Percentiles rank a stretch among this genome's conserved stretches.
phyloP scores from a whole-genome alignment of 2,113 vertebrate genomes.

The Lepidiolamprologus cunningtoni region DNA sequence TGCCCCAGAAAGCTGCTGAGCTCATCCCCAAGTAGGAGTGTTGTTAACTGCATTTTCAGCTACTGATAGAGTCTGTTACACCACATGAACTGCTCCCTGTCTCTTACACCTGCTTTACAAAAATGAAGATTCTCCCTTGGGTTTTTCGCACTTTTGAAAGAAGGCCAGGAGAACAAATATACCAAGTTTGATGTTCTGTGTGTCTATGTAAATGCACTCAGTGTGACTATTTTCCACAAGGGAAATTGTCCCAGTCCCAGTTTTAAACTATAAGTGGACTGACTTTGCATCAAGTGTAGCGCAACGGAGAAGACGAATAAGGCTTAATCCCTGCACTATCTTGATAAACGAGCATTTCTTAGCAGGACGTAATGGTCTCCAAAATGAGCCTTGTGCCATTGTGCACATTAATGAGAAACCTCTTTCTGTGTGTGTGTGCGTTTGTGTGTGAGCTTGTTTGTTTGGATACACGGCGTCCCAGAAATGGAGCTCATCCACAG shows the following conservation, averaged over 20 bases:
- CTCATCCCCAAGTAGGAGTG: not conserved
- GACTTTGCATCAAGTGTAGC: not conserved
- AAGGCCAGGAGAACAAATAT: conserved; percentile 32
- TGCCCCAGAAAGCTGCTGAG: conserved; percentile 36
- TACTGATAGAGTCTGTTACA: not conserved
- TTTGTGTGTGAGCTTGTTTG: not conserved
- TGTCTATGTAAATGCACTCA: not conserved
- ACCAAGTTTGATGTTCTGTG: not conserved
- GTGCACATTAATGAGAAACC: conserved; percentile 34
- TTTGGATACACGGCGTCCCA: not conserved
- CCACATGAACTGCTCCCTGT: not conserved
- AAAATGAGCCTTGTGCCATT: conserved; percentile 8
- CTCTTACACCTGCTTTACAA: conserved; percentile 9
- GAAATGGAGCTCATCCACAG: conserved; percentile 22
- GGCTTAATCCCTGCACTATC: not conserved
- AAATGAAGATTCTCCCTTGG: conserved; percentile 9
- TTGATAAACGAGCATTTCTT: conserved; percentile 12
- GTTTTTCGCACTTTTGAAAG: conserved; percentile 2
- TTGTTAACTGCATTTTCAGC: not conserved
- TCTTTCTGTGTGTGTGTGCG: not conserved
- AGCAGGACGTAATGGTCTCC: conserved; percentile 16
- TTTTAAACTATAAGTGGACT: not conserved
- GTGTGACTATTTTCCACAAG: not conserved
- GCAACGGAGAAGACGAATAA: conserved; percentile 1
- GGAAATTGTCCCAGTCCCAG: not conserved